phyloP scores from a whole-genome alignment of 2,888 invertebrate genomes.

The Pomacea canaliculata region DNA sequence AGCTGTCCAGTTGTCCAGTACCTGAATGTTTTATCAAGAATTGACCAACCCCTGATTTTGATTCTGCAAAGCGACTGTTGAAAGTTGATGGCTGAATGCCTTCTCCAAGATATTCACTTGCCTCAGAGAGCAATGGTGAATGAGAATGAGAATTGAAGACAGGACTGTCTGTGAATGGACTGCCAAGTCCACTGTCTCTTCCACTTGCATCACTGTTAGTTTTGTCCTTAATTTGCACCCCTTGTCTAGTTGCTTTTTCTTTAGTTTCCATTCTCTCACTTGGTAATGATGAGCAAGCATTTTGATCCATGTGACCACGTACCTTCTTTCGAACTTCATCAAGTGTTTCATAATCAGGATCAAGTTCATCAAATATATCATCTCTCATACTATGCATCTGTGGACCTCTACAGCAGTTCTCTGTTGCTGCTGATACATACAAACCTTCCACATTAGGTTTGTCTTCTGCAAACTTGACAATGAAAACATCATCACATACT shows the following conservation, averaged over 20 bases:
- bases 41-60: neutral
- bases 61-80: neutral
- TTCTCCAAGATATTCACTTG: neutral
- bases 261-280: no score
- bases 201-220: slow-evolving; percentile 15
- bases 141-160: slow-evolving; percentile 24
- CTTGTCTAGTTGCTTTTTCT: neutral
- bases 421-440: neutral
- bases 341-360: slow-evolving; percentile 50
- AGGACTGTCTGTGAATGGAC: slow-evolving; percentile 31
- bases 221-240: slow-evolving; percentile 11
- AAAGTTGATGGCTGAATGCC: neutral
- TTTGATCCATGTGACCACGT: neutral
- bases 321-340: slow-evolving; percentile 44
- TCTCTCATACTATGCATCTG: slow-evolving; percentile 6
- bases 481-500: slow-evolving; percentile 3
- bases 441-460: neutral
- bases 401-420: no score
- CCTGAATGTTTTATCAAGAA: neutral
- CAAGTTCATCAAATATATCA: slow-evolving; percentile 36
- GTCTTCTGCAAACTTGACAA: slow-evolving; percentile 9
- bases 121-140: slow-evolving; percentile 9
- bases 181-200: slow-evolving; percentile 37
- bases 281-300: neutral
- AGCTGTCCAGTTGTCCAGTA: slow-evolving; percentile 6